phyloP scores from a whole-genome alignment of 2,888 invertebrate species.

The Gymnocheta viridis region DNA sequence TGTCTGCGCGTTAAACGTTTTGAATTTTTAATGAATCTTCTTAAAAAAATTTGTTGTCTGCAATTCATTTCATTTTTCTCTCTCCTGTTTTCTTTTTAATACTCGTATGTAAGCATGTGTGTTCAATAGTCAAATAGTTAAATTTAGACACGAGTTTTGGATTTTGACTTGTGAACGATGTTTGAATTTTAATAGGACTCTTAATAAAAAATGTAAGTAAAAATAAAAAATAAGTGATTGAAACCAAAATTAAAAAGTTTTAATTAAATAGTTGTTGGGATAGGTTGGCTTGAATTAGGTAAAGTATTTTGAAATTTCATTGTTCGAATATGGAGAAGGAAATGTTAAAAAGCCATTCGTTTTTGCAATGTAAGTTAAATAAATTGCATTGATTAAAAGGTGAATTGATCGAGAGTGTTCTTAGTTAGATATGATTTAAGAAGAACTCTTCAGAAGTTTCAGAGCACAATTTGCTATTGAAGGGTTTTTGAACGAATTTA shows the following conservation, averaged over 20 bases:
- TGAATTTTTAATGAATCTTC: constrained; percentile 39
- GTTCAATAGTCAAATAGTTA: constrained; percentile 33
- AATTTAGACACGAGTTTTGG: constrained; percentile 34
- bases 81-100: background rate
- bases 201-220: background rate
- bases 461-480: no score
- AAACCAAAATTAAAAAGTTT: constrained; percentile 19
- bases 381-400: no score
- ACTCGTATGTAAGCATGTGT: background rate
- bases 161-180: background rate
- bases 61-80: background rate
- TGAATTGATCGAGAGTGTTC: no score
- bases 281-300: background rate
- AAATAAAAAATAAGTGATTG: constrained; percentile 1
- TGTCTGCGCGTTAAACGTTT: constrained; percentile 21
- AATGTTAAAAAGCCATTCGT: no score
- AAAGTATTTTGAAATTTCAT: background rate
- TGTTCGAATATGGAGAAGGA: no score
- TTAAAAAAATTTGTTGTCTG: background rate
- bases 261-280: constrained; percentile 35
- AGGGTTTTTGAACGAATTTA: no score
- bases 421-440: no score
- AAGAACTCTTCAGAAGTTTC: no score
- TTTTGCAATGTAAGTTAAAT: no score
- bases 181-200: constrained; percentile 33